Evolutionary conservation across 2,797 vertebrate species (phyloP).

Genomic region (Hemibagrus guttatus): DNA sequence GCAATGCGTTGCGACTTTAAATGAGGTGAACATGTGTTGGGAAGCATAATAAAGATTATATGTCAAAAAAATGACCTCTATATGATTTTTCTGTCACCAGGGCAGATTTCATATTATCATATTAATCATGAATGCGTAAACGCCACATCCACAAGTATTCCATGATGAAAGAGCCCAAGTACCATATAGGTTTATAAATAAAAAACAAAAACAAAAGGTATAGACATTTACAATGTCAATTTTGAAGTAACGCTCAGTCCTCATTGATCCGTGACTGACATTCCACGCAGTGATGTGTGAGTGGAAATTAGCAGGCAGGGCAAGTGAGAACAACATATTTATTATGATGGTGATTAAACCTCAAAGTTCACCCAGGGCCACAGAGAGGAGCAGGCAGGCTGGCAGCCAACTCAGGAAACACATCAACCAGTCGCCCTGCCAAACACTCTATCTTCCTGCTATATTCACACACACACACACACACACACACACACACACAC

Average conservation of each 20-base stretch:
- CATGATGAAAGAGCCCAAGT: not conserved
- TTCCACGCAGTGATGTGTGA: not conserved
- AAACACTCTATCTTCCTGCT: constrained; percentile 33
- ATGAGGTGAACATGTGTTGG: not conserved
- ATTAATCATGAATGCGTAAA: not conserved
- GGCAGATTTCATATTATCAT: not conserved
- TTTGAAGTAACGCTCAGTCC: not conserved
- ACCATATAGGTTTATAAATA: not conserved
- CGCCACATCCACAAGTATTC: not conserved
- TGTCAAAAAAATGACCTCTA: not conserved
- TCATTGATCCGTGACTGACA: not conserved
- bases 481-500: constrained; percentile 14
- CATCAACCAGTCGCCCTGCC: constrained; percentile 36
- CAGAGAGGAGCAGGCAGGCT: constrained; percentile 39
- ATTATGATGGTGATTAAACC: constrained; percentile 40
- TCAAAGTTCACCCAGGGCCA: constrained; percentile 46
- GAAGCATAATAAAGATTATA: not conserved
- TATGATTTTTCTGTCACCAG: not conserved
- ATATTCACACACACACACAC: constrained; percentile 5
- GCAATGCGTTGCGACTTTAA: not conserved
- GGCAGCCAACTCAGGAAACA: constrained; percentile 51
- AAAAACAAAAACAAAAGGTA: not conserved
- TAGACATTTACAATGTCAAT: not conserved
- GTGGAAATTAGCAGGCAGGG: constrained; percentile 8
- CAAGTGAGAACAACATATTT: constrained; percentile 27